These are phyloP conservation scores for Myathropa florea DNA, from an alignment of 2,888 invertebrate genomes.

Conservation along the genomic window DNA sequence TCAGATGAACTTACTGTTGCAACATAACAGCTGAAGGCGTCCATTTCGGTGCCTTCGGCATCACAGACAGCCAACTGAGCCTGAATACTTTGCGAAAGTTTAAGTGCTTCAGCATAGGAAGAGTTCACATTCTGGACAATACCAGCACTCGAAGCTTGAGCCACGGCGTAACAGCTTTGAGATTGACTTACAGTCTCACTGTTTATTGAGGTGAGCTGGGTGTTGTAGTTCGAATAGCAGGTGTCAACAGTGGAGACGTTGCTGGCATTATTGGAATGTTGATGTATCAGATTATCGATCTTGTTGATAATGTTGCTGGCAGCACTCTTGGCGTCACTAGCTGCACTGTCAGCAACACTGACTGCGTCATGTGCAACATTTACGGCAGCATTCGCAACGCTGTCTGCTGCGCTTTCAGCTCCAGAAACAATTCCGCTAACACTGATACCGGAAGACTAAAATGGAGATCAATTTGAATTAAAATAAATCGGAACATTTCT, in stretches of 20 bases:
- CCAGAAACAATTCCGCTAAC: neutral
- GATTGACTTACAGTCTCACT: neutral
- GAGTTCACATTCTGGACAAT: neutral
- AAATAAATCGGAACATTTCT: too few species aligned
- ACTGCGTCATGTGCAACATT: neutral
- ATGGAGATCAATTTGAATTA: too few species aligned
- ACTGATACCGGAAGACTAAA: neutral
- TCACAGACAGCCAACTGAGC: conserved; percentile 20
- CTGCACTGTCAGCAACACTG: neutral
- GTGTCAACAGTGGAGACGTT: neutral
- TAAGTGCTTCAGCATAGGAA: neutral
- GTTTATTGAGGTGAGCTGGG: neutral
- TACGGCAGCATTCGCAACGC: neutral
- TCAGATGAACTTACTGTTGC: neutral
- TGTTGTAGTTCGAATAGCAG: neutral
- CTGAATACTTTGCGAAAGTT: neutral
- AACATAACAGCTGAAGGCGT: conserved; percentile 7
- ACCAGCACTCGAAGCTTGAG: neutral
- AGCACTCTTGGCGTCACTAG: neutral
- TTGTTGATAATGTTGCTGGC: neutral
- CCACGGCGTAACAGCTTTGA: neutral
- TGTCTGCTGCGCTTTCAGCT: neutral
- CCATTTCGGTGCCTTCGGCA: neutral
- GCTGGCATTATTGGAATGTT: neutral
- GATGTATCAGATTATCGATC: neutral